phyloP scores from a whole-genome alignment of 2,113 vertebrate genomes.

The Sinocyclocheilus anophthalmus region DNA sequence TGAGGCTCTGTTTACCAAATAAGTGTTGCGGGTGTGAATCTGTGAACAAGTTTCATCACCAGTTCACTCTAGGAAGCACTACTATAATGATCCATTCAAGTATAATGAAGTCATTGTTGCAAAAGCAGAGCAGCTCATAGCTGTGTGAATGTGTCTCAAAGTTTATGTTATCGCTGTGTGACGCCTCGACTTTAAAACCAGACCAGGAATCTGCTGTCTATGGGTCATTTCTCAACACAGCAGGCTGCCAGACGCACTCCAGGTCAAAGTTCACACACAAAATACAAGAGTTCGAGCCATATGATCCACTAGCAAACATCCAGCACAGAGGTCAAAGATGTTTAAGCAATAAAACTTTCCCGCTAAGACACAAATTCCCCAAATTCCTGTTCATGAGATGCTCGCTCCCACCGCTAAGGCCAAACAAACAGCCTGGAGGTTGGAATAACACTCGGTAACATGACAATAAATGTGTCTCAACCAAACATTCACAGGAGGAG shows the following conservation, averaged over 20 bases:
- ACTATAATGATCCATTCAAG: background rate
- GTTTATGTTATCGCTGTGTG: background rate
- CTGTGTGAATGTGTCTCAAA: background rate
- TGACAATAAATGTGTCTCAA: background rate
- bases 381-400: background rate
- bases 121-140: background rate
- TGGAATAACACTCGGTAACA: background rate
- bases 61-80: background rate
- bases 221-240: background rate
- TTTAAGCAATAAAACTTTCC: conserved; percentile 14
- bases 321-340: background rate
- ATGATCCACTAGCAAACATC: background rate
- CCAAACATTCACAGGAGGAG: conserved; percentile 10
- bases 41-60: background rate
- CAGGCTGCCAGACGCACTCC: background rate
- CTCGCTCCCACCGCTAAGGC: background rate
- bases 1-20: background rate
- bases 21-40: background rate
- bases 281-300: background rate
- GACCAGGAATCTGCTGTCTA: background rate
- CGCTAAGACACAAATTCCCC: background rate
- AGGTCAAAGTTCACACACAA: conserved; percentile 19
- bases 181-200: background rate
- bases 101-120: background rate
- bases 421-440: conserved; percentile 13